These are phyloP conservation scores for Spilosoma lubricipeda DNA, from an alignment of 2,888 invertebrate genomes.

Conservation along the genomic window DNA sequence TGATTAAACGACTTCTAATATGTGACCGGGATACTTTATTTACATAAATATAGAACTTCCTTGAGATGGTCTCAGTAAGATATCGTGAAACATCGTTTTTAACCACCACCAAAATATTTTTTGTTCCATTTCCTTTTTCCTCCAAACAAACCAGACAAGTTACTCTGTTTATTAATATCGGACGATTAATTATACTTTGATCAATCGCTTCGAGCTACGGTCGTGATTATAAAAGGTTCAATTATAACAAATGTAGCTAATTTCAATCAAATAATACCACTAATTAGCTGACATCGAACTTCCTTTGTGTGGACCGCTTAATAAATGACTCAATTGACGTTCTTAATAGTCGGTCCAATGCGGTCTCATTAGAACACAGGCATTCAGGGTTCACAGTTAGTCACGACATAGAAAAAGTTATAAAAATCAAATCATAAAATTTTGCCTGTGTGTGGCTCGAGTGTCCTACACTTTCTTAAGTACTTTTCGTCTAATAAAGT, in stretches of 20 bases:
- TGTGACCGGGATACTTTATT: too few species aligned
- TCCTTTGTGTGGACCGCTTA: constrained; percentile 79
- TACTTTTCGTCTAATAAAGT: background rate
- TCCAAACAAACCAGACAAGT: constrained; percentile 32
- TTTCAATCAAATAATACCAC: constrained; percentile 84
- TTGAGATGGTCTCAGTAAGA: background rate
- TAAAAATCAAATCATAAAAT: constrained; percentile 37
- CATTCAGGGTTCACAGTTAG: constrained; percentile 61
- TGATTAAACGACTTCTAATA: too few species aligned
- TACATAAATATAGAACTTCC: too few species aligned
- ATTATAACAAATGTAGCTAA: constrained; percentile 82
- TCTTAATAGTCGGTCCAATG: constrained; percentile 74
- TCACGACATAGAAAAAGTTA: constrained; percentile 62
- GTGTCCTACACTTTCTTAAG: background rate
- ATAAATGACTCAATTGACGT: constrained; percentile 83
- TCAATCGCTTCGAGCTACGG: constrained; percentile 69
- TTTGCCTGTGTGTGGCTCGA: background rate
- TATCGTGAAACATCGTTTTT: constrained; percentile 1
- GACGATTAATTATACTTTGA: constrained; percentile 77
- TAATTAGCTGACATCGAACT: constrained; percentile 81
- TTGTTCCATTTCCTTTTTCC: constrained; percentile 37
- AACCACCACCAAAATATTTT: constrained; percentile 26
- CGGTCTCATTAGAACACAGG: constrained; percentile 64
- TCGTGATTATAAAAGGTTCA: constrained; percentile 75
- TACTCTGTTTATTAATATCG: constrained; percentile 65